Base-by-base conservation (phyloP, 1,140 invertebrate genomes). In the Aricia agestis region DNA sequence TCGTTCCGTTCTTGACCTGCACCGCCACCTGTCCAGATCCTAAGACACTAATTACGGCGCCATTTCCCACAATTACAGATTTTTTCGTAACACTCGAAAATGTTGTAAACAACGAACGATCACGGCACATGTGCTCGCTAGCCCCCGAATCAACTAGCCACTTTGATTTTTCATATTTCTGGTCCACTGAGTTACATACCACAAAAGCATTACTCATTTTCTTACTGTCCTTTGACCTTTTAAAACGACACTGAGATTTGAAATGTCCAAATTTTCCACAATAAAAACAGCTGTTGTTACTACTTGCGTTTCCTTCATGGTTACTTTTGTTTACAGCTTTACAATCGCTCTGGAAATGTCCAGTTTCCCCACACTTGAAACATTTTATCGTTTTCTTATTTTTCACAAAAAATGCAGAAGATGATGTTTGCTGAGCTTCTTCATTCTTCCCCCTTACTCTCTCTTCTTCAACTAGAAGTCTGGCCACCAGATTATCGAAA, bases 101-200 rank as follows among this genome's bases (percentile, higher is more conserved):
- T 70, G 74, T 68, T 63, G 74, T 70, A 69, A 78, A 80, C 11
- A 80, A 58, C 66, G 32, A 17, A 7, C 71, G 72, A 71, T 78
- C 65, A 3, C 58, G 1, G 25, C 76, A 79, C 81, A 80, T 80
- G 52, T 79, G 77, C 52, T 80, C 72, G 31, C 72, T 80, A 0
- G 78, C 76, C 3, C 79, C 81, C 4, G 77, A 72, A 42, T 81
- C 76, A 7, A 79, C 76, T 68, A 82, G 3, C 78, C 78, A 80
- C 59, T 76, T 69, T 36, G 76, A 70, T 70, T 77, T 58, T 72
- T 74, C 11, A 61, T 25, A 25, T 25, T 25, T 17, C 45, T 77
- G 18, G 61, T 72, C 1, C 17, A 1, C 6, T 10, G 74, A 73
- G 32, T 18, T 74, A 18, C 67, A 65, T 6, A 76, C 66, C 18